Percentiles rank a stretch among this genome's conserved stretches.
These are phyloP conservation scores for Drosophila subobscura DNA, from an alignment of 1,140 invertebrate genomes.

Conservation along the genomic window DNA sequence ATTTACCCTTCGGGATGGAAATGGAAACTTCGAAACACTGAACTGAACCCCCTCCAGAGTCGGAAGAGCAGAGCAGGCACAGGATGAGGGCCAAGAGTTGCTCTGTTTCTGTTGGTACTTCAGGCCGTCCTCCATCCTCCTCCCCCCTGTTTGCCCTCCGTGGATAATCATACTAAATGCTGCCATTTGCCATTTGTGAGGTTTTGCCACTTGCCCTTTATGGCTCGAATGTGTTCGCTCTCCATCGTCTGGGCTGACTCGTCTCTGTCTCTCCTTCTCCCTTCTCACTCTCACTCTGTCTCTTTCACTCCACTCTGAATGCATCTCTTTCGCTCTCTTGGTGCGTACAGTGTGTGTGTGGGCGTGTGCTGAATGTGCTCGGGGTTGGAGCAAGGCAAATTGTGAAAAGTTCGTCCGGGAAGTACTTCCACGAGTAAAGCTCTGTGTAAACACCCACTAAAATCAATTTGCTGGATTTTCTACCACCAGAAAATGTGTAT, in stretches of 20 bases:
- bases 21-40: constrained; percentile 4
- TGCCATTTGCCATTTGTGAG: constrained; percentile 83
- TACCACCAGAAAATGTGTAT: constrained; percentile 82
- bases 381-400: constrained; percentile 66
- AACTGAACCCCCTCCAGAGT: background rate
- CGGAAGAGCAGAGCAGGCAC: background rate
- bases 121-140: constrained; percentile 3
- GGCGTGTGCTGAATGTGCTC: constrained; percentile 42
- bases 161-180: constrained; percentile 82
- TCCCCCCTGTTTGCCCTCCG: constrained; percentile 5
- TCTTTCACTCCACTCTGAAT: background rate
- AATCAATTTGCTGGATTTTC: constrained; percentile 83
- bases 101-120: constrained; percentile 35
- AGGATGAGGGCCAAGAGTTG: constrained; percentile 16
- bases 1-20: constrained; percentile 61
- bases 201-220: constrained; percentile 82
- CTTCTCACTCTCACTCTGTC: constrained; percentile 2
- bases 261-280: background rate
- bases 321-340: constrained; percentile 20
- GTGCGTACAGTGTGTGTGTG: constrained; percentile 13
- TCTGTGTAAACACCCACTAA: constrained; percentile 83
- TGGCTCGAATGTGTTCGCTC: constrained; percentile 35
- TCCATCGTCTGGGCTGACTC: background rate
- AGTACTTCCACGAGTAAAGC: constrained; percentile 70
- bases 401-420: constrained; percentile 72